Conservation (phyloP, 2,797 vertebrate species). For the Cirrhinus molitorella region DNA sequence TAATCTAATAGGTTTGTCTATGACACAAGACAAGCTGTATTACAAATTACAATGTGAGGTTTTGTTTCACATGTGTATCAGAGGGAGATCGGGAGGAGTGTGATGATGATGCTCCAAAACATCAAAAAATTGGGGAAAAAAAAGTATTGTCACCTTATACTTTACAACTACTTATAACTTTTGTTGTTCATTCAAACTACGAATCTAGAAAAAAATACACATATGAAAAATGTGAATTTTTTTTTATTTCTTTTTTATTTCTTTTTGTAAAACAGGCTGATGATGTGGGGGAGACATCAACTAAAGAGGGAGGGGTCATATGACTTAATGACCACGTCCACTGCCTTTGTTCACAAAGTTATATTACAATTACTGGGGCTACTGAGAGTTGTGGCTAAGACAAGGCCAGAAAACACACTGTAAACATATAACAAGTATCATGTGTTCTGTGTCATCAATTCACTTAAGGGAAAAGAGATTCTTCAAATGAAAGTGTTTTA, state of each 20-base stretch:
- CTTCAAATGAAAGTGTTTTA: not conserved
- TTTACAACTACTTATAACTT: not conserved
- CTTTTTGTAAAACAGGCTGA: not conserved
- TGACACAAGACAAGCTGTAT: not conserved
- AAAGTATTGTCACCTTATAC: not conserved
- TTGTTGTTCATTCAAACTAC: not conserved
- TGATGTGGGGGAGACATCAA: constrained; percentile 11
- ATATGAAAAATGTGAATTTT: not conserved
- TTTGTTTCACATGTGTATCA: no score
- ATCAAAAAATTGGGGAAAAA: not conserved
- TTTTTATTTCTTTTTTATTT: not conserved
- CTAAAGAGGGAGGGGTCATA: not conserved
- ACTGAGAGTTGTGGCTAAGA: no score
- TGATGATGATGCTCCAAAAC: constrained; percentile 19
- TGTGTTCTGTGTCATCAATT: no score
- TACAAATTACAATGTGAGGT: not conserved
- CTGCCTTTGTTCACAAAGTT: not conserved
- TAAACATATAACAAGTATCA: no score
- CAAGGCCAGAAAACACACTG: no score
- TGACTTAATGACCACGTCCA: not conserved
- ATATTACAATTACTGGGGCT: not conserved
- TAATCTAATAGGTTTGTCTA: not conserved
- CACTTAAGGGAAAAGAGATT: not conserved
- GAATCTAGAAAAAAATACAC: not conserved
- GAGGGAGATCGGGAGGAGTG: not conserved